These are phyloP conservation scores for Ochropleura plecta DNA, from an alignment of 2,888 invertebrate genomes.

Conservation along the genomic window DNA sequence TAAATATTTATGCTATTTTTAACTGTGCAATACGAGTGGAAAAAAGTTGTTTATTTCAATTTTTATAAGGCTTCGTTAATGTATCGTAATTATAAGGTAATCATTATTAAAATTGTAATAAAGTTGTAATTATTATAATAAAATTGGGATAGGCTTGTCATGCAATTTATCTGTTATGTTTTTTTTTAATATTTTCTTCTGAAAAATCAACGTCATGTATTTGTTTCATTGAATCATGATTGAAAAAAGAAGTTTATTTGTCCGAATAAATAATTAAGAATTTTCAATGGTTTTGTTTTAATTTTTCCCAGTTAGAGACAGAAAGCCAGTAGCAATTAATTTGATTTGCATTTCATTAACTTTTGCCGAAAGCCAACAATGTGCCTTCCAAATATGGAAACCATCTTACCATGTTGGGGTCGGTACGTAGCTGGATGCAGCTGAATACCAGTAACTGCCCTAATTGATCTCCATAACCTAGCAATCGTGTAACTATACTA, in stretches of 20 bases:
- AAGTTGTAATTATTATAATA: conserved; percentile 83
- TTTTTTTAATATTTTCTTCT: conserved; percentile 77
- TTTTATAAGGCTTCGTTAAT: conserved; percentile 77
- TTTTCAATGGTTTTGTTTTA: conserved; percentile 81
- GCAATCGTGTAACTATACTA: too few species aligned
- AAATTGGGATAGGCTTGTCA: conserved; percentile 85
- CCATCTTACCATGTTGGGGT: too few species aligned
- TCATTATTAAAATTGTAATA: conserved; percentile 86
- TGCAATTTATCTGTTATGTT: conserved; percentile 85
- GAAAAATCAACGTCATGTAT: conserved; percentile 74
- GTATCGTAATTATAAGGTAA: conserved; percentile 70
- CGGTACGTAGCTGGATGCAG: too few species aligned
- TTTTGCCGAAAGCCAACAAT: too few species aligned
- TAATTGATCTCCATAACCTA: too few species aligned
- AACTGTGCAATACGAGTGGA: conserved; percentile 88
- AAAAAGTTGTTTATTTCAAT: conserved; percentile 82
- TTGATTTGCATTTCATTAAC: too few species aligned
- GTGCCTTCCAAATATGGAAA: too few species aligned
- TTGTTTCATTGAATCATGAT: conserved; percentile 78
- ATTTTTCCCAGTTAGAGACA: conserved; percentile 54
- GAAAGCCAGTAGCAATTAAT: too few species aligned
- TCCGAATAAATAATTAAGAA: conserved; percentile 89
- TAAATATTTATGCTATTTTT: conserved; percentile 85
- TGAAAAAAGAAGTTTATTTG: conserved; percentile 84
- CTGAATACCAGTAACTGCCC: too few species aligned